phyloP scores from a whole-genome alignment of 2,888 invertebrate species.

The Agonopterix subpropinquella region DNA sequence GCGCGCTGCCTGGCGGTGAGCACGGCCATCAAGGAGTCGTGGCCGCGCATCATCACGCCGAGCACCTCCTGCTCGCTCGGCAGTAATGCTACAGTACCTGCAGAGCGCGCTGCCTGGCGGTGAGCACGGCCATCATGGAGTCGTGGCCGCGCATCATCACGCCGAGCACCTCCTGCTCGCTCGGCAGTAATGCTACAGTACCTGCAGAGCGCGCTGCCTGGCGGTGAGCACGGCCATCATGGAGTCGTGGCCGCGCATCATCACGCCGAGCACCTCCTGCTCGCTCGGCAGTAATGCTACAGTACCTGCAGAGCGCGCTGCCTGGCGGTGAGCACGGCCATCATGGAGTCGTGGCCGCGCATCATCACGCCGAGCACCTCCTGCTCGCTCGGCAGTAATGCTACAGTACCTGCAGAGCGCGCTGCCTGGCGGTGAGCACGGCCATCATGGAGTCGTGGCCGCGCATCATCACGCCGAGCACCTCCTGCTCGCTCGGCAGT shows the following conservation, averaged over 20 bases:
- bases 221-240: slow-evolving; percentile 86
- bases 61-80: slow-evolving; percentile 89
- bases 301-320: slow-evolving; percentile 82
- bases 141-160: slow-evolving; percentile 87
- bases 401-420: too few relatives aligned
- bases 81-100: too few relatives aligned
- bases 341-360: slow-evolving; percentile 88
- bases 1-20: slow-evolving; percentile 82
- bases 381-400: slow-evolving; percentile 87
- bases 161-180: slow-evolving; percentile 87
- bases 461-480: slow-evolving; percentile 83
- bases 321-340: slow-evolving; percentile 83
- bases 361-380: slow-evolving; percentile 85
- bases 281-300: too few relatives aligned
- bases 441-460: slow-evolving; percentile 89
- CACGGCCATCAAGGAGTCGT: slow-evolving; percentile 88
- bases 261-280: slow-evolving; percentile 84
- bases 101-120: slow-evolving; percentile 81
- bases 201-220: slow-evolving; percentile 81
- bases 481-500: slow-evolving; percentile 89
- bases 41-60: slow-evolving; percentile 84
- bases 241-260: slow-evolving; percentile 87
- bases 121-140: slow-evolving; percentile 86
- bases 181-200: too few relatives aligned
- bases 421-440: slow-evolving; percentile 82